A percentile compares a stretch with the other conserved stretches of the same genome.
These are phyloP conservation scores for Enhydra lutris DNA, from an alignment of 2,113 vertebrate genomes.

Conservation along the genomic window DNA sequence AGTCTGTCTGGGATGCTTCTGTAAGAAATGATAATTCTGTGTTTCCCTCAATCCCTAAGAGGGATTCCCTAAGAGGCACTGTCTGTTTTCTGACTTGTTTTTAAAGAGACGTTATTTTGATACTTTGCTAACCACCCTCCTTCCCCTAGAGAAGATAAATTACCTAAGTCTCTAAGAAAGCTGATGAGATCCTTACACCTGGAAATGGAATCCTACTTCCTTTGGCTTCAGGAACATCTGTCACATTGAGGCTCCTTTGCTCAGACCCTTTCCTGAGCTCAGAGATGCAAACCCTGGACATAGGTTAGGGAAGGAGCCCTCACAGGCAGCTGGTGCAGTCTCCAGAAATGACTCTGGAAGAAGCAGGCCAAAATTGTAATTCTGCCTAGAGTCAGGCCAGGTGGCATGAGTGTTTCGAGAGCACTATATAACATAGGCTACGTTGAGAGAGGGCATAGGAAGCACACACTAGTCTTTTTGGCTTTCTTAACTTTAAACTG, in stretches of 20 bases:
- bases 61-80: not conserved
- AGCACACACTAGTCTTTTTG: too few relatives aligned
- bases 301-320: not conserved
- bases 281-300: not conserved
- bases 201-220: not conserved
- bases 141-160: not conserved
- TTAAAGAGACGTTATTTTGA: not conserved
- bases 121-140: not conserved
- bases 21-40: not conserved
- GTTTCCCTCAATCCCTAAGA: not conserved
- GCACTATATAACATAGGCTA: not conserved
- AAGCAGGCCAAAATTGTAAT: not conserved
- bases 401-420: not conserved
- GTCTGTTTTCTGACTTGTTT: too few relatives aligned
- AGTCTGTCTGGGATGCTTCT: not conserved
- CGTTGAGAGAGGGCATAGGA: not conserved
- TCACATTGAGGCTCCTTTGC: not conserved
- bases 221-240: not conserved
- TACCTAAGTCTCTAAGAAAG: not conserved
- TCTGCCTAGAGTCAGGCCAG: not conserved
- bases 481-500: not conserved
- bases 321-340: fast-evolving
- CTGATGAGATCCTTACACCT: not conserved
- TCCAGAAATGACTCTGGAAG: not conserved
- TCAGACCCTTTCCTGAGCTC: not conserved